Percentiles rank a stretch among this genome's conserved stretches.
phyloP scores from a whole-genome alignment of 2,113 vertebrate genomes.

The Oophaga pumilio region DNA sequence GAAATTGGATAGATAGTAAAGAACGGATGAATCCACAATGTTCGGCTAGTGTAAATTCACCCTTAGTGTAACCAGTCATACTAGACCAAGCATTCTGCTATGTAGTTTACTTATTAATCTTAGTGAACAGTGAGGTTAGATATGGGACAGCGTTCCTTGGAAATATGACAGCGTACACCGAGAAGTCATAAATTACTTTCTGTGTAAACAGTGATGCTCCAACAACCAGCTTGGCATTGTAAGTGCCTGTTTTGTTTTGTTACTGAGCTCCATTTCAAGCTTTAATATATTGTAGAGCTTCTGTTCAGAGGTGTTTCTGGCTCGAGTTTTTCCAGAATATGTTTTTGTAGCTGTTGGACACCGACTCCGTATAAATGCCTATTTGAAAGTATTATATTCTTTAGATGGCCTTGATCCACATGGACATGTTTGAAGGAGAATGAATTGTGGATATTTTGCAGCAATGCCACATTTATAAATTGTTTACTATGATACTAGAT shows the following conservation, averaged over 20 bases:
- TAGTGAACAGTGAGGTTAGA: neutral
- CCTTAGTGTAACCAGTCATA: neutral
- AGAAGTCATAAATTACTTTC: neutral
- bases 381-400: neutral
- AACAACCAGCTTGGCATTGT: neutral
- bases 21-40: no score
- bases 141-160: constrained; percentile 2
- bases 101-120: neutral
- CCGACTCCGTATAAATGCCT: neutral
- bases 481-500: neutral
- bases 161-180: neutral
- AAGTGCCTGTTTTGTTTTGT: neutral
- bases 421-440: neutral
- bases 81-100: neutral
- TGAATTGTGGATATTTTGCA: neutral
- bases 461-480: neutral
- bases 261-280: neutral
- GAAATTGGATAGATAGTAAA: no score
- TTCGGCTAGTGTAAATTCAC: no score
- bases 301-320: neutral
- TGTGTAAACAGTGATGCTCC: neutral
- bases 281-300: neutral
- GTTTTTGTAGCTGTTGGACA: neutral
- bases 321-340: neutral
- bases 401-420: neutral